These are phyloP conservation scores for Boloria selene DNA, from an alignment of 2,888 invertebrate species.

Conservation along the genomic window DNA sequence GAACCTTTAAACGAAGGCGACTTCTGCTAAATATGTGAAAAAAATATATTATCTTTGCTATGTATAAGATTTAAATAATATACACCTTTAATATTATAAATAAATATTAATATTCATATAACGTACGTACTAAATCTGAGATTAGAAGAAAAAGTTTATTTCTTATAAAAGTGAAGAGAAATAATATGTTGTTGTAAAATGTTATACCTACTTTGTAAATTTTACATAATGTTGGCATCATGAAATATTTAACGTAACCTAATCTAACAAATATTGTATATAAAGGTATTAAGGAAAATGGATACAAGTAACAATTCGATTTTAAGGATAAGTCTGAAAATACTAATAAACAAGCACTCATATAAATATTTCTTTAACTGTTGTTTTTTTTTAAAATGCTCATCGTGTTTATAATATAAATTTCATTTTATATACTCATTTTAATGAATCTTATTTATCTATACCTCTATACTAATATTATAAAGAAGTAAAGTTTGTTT, in stretches of 20 bases:
- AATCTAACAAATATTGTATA: neutral
- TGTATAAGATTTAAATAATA: no score
- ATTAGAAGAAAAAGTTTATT: neutral
- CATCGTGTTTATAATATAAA: neutral
- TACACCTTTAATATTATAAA: no score
- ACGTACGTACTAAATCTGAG: no score
- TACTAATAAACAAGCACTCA: slow-evolving; percentile 37
- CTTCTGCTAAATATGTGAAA: slow-evolving; percentile 57
- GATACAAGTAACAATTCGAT: slow-evolving; percentile 47
- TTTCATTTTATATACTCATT: no score
- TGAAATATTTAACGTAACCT: neutral
- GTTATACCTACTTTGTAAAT: slow-evolving; percentile 1
- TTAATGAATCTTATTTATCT: no score
- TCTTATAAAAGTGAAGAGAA: neutral
- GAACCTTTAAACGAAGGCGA: slow-evolving; percentile 75
- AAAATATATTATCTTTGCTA: no score
- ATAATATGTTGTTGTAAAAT: slow-evolving; percentile 3
- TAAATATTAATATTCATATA: no score
- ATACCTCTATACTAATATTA: no score
- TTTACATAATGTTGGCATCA: slow-evolving; percentile 1
- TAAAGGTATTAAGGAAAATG: slow-evolving; percentile 14
- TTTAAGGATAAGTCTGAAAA: slow-evolving; percentile 48
- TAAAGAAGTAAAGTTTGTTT: no score
- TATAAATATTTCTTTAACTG: slow-evolving; percentile 28
- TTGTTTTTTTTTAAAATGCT: slow-evolving; percentile 24